These are phyloP conservation scores for Lontra canadensis DNA, from an alignment of 2,113 vertebrate species.

Conservation along the genomic window DNA sequence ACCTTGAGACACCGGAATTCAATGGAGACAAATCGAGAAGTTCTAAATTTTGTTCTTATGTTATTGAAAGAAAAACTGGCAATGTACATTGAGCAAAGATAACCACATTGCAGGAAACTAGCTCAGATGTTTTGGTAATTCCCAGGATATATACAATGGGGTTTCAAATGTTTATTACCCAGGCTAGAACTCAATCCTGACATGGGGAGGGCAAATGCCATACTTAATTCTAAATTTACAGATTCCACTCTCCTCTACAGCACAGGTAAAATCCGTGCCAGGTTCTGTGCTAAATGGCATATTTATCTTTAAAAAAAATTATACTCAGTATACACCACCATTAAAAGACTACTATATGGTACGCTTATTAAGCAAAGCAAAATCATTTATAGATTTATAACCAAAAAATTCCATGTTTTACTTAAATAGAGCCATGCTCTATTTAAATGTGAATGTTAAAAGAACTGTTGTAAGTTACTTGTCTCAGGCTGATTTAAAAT, in stretches of 20 bases:
- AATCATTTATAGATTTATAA: constrained; percentile 31
- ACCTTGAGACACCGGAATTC: background rate
- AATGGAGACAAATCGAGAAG: background rate
- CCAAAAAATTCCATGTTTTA: constrained; percentile 10
- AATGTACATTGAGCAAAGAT: constrained; percentile 29
- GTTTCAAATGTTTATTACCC: constrained; percentile 51
- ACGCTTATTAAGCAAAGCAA: background rate
- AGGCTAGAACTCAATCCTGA: constrained; percentile 28
- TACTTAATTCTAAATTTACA: constrained; percentile 42
- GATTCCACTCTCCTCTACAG: constrained; percentile 28
- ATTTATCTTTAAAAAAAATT: constrained; percentile 16
- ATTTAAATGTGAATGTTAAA: background rate
- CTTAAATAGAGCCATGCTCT: background rate
- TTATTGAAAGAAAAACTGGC: constrained; percentile 12
- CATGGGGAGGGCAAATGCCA: background rate
- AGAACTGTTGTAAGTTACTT: constrained; percentile 28
- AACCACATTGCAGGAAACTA: background rate
- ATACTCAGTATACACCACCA: background rate
- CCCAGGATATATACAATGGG: background rate
- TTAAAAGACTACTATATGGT: background rate
- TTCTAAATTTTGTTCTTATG: constrained; percentile 10
- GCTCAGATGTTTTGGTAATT: constrained; percentile 14
- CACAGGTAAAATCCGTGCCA: background rate
- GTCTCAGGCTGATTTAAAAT: constrained; percentile 48
- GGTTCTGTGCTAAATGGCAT: background rate